Evolutionary conservation across 2,888 invertebrate genomes (phyloP).

Genomic region (Lypha dubia): DNA sequence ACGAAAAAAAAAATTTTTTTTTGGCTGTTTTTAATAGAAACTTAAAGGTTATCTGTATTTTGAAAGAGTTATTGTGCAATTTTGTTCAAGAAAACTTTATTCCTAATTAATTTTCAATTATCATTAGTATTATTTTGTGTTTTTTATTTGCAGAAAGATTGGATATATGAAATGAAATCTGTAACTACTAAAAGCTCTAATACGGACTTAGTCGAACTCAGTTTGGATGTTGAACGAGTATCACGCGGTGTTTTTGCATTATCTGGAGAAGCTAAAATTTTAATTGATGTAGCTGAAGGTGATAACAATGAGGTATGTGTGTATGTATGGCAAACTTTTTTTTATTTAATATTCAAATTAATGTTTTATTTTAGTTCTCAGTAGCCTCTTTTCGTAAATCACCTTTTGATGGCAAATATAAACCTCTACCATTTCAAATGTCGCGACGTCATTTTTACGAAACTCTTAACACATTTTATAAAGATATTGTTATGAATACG

Average conservation of each 20-base stretch:
- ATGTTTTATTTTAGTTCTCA: constrained; percentile 51
- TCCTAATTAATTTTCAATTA: too few relatives aligned
- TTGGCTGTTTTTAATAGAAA: too few relatives aligned
- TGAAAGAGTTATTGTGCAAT: too few relatives aligned
- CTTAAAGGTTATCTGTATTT: too few relatives aligned
- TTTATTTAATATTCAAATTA: neutral
- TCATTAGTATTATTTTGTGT: too few relatives aligned
- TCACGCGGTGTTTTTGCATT: constrained; percentile 40
- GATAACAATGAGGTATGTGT: constrained; percentile 30
- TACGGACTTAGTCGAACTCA: neutral
- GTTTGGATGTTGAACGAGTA: constrained; percentile 35
- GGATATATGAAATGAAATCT: constrained; percentile 50
- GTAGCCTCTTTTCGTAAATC: constrained; percentile 67
- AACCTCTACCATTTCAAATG: constrained; percentile 63
- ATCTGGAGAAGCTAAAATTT: constrained; percentile 13
- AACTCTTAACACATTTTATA: constrained; percentile 61
- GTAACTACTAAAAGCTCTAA: constrained; percentile 1
- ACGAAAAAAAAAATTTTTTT: too few relatives aligned
- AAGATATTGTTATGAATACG: constrained; percentile 64
- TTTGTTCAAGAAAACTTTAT: too few relatives aligned
- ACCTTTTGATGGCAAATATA: constrained; percentile 64
- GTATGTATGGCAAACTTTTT: neutral
- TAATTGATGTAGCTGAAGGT: constrained; percentile 22
- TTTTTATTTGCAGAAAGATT: constrained; percentile 33
- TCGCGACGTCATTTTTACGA: constrained; percentile 57